phyloP scores from a whole-genome alignment of 2,113 vertebrate species.

The Neomonachus schauinslandi region DNA sequence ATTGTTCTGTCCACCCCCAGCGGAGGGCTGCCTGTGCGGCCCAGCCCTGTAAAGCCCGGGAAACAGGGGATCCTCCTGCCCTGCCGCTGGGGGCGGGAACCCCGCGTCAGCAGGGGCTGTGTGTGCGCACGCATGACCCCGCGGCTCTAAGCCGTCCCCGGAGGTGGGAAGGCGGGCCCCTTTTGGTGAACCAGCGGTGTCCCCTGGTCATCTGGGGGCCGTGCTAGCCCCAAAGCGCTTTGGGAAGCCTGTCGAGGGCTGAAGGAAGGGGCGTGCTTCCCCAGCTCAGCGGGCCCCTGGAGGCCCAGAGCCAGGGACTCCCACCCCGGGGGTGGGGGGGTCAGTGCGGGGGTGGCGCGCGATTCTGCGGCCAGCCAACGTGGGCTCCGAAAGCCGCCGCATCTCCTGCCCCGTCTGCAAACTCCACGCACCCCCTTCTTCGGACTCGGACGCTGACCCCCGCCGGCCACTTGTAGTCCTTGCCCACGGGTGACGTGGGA shows the following conservation, averaged over 20 bases:
- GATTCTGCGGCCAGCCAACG: no score
- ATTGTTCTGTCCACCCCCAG: fast-evolving
- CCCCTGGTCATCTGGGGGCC: no score
- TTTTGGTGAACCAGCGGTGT: no score
- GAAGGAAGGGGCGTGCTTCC: fast-evolving
- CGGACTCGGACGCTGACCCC: no score
- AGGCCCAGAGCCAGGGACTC: no score
- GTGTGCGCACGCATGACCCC: neutral
- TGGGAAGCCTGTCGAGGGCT: fast-evolving
- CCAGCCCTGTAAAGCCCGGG: fast-evolving
- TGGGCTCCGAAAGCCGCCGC: fast-evolving
- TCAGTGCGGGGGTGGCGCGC: no score
- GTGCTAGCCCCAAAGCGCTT: no score
- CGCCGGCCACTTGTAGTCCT: neutral
- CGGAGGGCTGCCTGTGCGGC: fast-evolving
- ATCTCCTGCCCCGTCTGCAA: no score
- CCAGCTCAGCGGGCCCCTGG: neutral
- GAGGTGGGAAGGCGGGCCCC: fast-evolving
- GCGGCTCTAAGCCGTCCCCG: neutral
- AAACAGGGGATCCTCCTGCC: neutral
- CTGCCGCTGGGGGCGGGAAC: no score
- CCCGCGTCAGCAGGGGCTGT: neutral
- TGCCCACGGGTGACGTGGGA: neutral
- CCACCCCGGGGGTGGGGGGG: neutral
- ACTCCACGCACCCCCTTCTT: neutral